Base-by-base conservation (phyloP, 2,113 vertebrate genomes). In the Brachyistius frenatus region DNA sequence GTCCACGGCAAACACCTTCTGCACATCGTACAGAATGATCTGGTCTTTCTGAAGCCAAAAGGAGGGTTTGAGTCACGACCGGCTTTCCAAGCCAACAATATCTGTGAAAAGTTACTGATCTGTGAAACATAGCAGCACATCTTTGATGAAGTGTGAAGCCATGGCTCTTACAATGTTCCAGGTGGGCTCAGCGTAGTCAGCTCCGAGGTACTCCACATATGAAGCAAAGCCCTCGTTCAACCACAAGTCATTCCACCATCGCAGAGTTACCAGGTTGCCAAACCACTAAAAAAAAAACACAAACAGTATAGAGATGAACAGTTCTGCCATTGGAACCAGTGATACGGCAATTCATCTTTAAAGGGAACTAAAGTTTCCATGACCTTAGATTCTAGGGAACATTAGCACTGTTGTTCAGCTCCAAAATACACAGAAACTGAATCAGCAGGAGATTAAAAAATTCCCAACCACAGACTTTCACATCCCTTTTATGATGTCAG, bases 241-340 rank as follows among this genome's bases (percentile, higher is more conserved):
- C 98, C 98, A 99, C 74, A 99, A 88, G 87, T 98, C 97, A 0
- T 97, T 98, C 98, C 98, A 99, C 98, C 98, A 99, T 3, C 36
- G 89, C 86, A 99, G 70, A 0, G 98, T 99, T 83, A 99, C 98
- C 73, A 98, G 92, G 90, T 99, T 99, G 53, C 98, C 98, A 13
- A 99, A 99, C 98, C 98, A 99, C 98, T 99, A 47, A 47, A 41
- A 61, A 35, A 83, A 33, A 44, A 44, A 9, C 33, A 72, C 0
- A 15, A 30, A 13, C 2, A 44, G 32, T 15, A 41, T 2, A 31
- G 10, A 33, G 31, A 62, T 58, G 0, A 58, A 63, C 15, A 54
- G 36, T 53, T 73, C 16, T 16, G 0, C 23, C 2, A 30, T 15
- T 36, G 57, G 14, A 33, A 16, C 1, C 62, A 3, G 2, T 69